A percentile compares a stretch with the other conserved stretches of the same genome.
Conservation (phyloP, 2,113 vertebrate genomes). For the Hemibagrus wyckioides region DNA sequence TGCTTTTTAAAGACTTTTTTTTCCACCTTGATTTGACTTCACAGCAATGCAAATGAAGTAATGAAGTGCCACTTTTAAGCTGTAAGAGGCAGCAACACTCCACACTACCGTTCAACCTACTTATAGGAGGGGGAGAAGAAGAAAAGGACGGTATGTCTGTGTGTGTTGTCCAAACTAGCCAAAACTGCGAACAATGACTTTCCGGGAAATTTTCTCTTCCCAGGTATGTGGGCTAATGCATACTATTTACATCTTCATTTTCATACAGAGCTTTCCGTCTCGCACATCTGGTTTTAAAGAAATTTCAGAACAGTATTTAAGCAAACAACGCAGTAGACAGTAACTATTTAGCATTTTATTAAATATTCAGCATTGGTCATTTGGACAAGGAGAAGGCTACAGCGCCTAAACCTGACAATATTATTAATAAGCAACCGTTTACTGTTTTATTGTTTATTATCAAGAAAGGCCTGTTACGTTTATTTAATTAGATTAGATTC, state of each 20-base stretch:
- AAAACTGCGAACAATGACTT: not conserved
- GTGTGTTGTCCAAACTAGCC: not conserved
- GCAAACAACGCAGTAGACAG: not conserved
- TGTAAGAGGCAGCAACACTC: not conserved
- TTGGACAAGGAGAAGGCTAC: not conserved
- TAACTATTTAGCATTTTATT: too few relatives aligned
- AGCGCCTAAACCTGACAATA: not conserved
- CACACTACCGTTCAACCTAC: not conserved
- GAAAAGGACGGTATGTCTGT: too few relatives aligned
- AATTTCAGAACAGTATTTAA: not conserved
- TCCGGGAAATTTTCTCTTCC: not conserved
- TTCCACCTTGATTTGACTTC: not conserved
- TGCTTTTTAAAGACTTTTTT: not conserved
- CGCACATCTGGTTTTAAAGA: not conserved
- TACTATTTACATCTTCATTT: not conserved
- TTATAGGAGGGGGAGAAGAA: not conserved
- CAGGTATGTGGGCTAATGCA: not conserved
- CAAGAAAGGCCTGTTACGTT: too few relatives aligned
- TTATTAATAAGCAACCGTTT: not conserved
- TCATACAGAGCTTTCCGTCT: not conserved
- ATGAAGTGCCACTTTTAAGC: not conserved
- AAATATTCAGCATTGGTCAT: not conserved
- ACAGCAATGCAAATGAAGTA: not conserved
- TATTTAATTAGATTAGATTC: too few relatives aligned
- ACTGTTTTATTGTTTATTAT: too few relatives aligned